Conservation (phyloP, 2,113 vertebrate genomes). For the Shinisaurus crocodilurus region DNA sequence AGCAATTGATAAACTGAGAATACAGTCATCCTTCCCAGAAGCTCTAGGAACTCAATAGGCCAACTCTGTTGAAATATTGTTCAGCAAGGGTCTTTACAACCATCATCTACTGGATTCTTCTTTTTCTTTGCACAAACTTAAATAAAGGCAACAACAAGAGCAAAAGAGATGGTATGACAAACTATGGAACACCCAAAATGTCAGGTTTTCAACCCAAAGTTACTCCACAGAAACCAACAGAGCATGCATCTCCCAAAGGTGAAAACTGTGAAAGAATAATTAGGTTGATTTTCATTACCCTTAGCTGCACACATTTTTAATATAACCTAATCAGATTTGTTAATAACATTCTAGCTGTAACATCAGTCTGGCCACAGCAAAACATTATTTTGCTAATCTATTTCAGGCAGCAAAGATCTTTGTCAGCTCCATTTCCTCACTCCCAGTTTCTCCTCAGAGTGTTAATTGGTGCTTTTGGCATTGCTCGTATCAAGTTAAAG, state of each 20-base stretch:
- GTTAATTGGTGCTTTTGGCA: background rate
- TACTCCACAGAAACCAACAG: background rate
- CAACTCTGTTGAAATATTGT: background rate
- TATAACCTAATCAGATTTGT: background rate
- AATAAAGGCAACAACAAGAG: background rate
- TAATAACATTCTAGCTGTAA: background rate
- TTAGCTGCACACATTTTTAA: background rate
- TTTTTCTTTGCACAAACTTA: background rate
- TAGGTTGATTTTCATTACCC: background rate
- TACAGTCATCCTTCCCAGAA: conserved; percentile 31
- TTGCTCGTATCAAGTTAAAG: background rate
- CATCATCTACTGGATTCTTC: background rate
- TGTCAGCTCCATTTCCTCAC: conserved; percentile 10
- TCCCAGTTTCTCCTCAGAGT: background rate
- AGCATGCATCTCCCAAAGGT: background rate
- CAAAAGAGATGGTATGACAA: background rate
- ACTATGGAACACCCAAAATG: background rate
- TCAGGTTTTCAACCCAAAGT: background rate
- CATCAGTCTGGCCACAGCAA: background rate
- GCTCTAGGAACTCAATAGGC: conserved; percentile 37
- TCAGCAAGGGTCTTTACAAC: conserved; percentile 18
- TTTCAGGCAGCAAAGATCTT: background rate
- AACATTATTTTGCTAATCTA: background rate
- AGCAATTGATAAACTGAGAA: background rate
- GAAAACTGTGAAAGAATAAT: background rate